Evolutionary conservation across 2,888 invertebrate genomes (phyloP).

Genomic region (Leucophenga montana): DNA sequence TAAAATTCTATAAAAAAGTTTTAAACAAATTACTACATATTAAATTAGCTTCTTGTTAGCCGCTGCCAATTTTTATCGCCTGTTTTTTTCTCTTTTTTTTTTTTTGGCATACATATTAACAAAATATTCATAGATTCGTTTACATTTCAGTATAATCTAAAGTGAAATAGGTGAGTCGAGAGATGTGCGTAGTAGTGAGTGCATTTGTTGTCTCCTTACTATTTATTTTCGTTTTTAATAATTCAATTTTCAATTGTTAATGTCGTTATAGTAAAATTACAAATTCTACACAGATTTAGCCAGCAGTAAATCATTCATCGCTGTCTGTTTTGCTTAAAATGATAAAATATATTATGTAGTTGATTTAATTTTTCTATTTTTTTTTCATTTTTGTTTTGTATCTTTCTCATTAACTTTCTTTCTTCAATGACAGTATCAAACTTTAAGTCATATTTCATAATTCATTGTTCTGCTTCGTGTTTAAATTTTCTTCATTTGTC

Average conservation of each 20-base stretch:
- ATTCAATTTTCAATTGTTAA: background rate
- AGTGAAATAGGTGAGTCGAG: background rate
- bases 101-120: conserved; percentile 52
- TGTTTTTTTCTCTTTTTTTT: conserved; percentile 27
- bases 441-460: background rate
- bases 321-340: no score
- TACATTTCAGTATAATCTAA: background rate
- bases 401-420: background rate
- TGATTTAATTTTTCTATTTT: background rate
- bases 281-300: no score
- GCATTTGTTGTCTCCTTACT: conserved; percentile 19
- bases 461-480: background rate
- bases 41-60: conserved; percentile 18
- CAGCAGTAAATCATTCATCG: no score
- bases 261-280: no score
- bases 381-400: background rate
- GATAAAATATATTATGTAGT: background rate
- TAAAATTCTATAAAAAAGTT: background rate
- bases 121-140: conserved; percentile 39
- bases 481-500: background rate
- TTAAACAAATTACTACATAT: conserved; percentile 11
- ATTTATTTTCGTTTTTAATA: conserved; percentile 40
- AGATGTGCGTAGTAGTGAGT: background rate
- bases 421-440: background rate
- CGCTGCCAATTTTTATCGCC: background rate